Evolutionary conservation across 2,888 invertebrate species (phyloP).

Genomic region (Lithophane ornitopus): DNA sequence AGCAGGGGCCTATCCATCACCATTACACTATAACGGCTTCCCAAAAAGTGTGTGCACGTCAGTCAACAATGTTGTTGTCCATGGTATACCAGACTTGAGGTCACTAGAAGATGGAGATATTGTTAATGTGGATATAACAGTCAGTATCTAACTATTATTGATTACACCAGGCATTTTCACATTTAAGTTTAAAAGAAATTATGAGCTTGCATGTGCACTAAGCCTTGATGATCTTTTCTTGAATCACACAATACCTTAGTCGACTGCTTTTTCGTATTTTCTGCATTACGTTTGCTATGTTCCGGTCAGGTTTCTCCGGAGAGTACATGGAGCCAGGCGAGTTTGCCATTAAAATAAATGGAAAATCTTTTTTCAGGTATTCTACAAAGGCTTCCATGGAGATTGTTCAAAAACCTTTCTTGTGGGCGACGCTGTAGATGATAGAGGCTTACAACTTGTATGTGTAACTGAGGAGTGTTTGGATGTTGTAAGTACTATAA

Average conservation of each 20-base stretch:
- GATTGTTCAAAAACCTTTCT: constrained; percentile 97
- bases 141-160: constrained; percentile 81
- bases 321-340: constrained; percentile 89
- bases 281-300: background rate
- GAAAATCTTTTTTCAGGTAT: constrained; percentile 90
- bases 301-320: constrained; percentile 86
- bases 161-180: background rate
- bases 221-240: background rate
- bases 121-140: constrained; percentile 97
- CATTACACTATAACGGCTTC: constrained; percentile 95
- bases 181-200: background rate
- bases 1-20: constrained; percentile 96
- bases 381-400: constrained; percentile 96
- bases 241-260: background rate
- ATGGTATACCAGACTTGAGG: constrained; percentile 97
- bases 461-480: constrained; percentile 93
- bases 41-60: constrained; percentile 98
- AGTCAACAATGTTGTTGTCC: constrained; percentile 97
- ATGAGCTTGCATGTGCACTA: background rate
- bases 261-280: background rate
- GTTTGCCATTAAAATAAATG: constrained; percentile 73
- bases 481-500: constrained; percentile 86
- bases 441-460: constrained; percentile 93
- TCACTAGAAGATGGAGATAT: constrained; percentile 96
- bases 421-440: constrained; percentile 95